A percentile compares a stretch with the other conserved stretches of the same genome.
Evolutionary conservation across 2,113 vertebrate species (phyloP).

Genomic region (Strix uralensis): DNA sequence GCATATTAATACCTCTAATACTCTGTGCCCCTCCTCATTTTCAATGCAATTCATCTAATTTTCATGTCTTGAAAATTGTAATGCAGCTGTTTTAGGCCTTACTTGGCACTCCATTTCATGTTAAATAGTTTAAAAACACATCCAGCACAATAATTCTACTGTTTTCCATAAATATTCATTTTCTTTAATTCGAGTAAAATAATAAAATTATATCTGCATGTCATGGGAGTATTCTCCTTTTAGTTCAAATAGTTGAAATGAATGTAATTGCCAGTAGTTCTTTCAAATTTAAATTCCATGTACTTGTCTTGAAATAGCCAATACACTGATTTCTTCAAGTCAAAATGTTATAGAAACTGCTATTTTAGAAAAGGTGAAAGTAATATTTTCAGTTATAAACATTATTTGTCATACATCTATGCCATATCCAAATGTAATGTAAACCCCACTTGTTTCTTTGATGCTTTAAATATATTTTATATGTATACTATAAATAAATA

Average conservation of each 20-base stretch:
- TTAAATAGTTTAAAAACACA: background rate
- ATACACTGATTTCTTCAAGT: background rate
- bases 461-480: background rate
- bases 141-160: background rate
- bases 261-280: background rate
- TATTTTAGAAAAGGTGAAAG: background rate
- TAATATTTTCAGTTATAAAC: background rate
- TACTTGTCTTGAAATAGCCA: background rate
- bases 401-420: background rate
- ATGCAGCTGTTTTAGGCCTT: background rate
- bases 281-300: background rate
- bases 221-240: background rate
- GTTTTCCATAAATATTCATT: background rate
- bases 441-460: rapidly evolving
- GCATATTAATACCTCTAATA: background rate
- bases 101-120: background rate
- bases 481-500: no score
- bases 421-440: background rate
- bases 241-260: background rate
- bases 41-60: background rate
- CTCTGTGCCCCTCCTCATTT: background rate
- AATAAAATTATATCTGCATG: background rate
- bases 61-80: background rate
- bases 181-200: background rate
- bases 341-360: background rate